These are phyloP conservation scores for Selenia dentaria DNA, from an alignment of 2,888 invertebrate genomes.

Conservation along the genomic window DNA sequence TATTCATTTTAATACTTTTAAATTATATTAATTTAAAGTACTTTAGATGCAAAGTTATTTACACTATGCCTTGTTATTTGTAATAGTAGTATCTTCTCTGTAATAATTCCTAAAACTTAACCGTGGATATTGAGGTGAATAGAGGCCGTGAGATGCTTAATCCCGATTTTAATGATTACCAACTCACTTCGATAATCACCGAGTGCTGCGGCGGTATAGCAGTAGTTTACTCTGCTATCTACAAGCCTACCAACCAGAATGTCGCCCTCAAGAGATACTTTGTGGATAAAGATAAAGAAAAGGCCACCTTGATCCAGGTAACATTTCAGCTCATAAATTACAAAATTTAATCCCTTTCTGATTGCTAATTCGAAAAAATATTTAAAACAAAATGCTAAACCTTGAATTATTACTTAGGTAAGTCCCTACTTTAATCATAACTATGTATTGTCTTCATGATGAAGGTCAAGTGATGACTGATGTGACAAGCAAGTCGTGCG, in stretches of 20 bases:
- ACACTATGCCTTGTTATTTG: conserved; percentile 6
- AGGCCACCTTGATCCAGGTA: conserved; percentile 85
- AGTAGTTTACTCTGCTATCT: conserved; percentile 88
- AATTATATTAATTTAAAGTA: too few species aligned
- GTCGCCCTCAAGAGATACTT: conserved; percentile 91
- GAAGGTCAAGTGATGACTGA: too few species aligned
- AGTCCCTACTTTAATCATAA: too few species aligned
- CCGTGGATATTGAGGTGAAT: background rate
- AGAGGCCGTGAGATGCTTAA: conserved; percentile 75
- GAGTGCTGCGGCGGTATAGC: conserved; percentile 89
- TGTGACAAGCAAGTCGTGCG: too few species aligned
- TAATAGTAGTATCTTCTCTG: background rate
- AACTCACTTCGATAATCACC: conserved; percentile 87
- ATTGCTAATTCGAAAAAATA: too few species aligned
- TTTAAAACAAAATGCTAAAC: too few species aligned
- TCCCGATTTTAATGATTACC: conserved; percentile 86
- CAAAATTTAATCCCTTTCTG: too few species aligned
- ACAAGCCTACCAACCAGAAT: conserved; percentile 86
- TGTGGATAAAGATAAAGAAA: conserved; percentile 88
- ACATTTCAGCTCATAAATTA: background rate
- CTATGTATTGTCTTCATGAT: too few species aligned
- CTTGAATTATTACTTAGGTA: too few species aligned
- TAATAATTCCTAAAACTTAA: background rate
- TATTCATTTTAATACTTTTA: too few species aligned
- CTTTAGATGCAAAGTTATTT: background rate